A percentile compares a stretch with the other conserved stretches of the same genome.
Conservation (phyloP, 2,113 vertebrate genomes). For the Hypomesus transpacificus region DNA sequence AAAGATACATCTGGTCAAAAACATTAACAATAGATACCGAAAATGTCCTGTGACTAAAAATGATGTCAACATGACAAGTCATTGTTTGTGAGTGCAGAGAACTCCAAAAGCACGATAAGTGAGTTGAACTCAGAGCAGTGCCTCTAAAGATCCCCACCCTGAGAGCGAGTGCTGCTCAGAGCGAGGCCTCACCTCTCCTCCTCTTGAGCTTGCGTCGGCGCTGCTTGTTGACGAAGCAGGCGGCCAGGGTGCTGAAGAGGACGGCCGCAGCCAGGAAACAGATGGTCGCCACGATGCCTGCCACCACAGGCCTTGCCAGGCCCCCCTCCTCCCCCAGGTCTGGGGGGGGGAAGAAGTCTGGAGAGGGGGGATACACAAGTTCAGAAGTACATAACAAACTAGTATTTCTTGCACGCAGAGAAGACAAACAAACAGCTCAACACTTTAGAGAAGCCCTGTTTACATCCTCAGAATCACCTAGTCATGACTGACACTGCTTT, state of each 20-base stretch:
- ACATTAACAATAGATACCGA: conserved; percentile 10
- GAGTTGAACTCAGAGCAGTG: background rate
- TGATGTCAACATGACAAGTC: background rate
- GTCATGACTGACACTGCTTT: no score
- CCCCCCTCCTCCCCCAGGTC: conserved; percentile 92
- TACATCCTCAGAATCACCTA: no score
- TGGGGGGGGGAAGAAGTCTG: conserved; percentile 93
- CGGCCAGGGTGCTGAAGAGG: conserved; percentile 95
- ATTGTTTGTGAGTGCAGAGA: no score
- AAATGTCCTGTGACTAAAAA: no score
- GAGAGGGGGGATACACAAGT: conserved; percentile 5
- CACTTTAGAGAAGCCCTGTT: no score
- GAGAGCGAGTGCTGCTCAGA: no score
- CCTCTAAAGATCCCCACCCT: background rate
- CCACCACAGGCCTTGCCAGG: conserved; percentile 91
- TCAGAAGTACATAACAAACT: no score
- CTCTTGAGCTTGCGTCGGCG: conserved; percentile 91
- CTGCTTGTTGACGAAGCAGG: conserved; percentile 99
- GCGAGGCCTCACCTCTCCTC: conserved; percentile 82
- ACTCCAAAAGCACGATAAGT: background rate
- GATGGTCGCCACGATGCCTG: conserved; percentile 96
- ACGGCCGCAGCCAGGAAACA: conserved; percentile 96
- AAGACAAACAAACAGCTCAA: conserved; percentile 5
- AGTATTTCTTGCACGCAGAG: no score
- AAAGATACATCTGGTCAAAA: conserved; percentile 33